Evolutionary conservation across 2,888 invertebrate genomes (phyloP).

Genomic region (Trichacis sp.): DNA sequence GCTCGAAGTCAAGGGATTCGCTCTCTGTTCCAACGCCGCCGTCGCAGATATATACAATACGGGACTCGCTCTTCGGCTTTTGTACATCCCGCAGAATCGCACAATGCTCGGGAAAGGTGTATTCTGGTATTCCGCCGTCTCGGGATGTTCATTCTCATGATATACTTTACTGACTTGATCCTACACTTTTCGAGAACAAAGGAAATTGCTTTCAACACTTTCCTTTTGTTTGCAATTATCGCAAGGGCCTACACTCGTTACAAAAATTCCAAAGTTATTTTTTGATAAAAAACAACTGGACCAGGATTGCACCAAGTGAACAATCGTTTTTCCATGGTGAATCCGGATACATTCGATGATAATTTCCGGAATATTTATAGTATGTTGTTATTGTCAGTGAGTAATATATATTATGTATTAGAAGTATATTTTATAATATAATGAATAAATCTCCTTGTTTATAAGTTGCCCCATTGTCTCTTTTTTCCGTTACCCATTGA

Average conservation of each 20-base stretch:
- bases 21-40: conserved; percentile 53
- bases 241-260: background rate
- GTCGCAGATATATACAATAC: conserved; percentile 55
- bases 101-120: conserved; percentile 60
- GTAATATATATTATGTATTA: no score
- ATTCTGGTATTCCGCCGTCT: conserved; percentile 61
- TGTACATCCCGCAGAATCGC: conserved; percentile 52
- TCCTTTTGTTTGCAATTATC: background rate
- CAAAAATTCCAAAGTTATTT: background rate
- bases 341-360: no score
- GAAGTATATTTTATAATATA: no score
- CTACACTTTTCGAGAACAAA: conserved; percentile 32
- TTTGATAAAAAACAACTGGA: no score
- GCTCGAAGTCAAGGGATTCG: conserved; percentile 45
- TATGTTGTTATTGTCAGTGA: no score
- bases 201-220: conserved; percentile 20
- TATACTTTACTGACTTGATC: conserved; percentile 31
- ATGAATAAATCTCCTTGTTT: no score
- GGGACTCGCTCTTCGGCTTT: conserved; percentile 58
- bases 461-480: no score
- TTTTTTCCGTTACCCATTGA: no score
- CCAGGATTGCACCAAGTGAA: no score
- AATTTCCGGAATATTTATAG: no score
- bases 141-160: conserved; percentile 39
- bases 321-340: no score